Evolutionary conservation across 2,797 vertebrate species (phyloP), one percentile per base, ranked within the genome.

Genomic region (Sebastolobus altivelis): DNA sequence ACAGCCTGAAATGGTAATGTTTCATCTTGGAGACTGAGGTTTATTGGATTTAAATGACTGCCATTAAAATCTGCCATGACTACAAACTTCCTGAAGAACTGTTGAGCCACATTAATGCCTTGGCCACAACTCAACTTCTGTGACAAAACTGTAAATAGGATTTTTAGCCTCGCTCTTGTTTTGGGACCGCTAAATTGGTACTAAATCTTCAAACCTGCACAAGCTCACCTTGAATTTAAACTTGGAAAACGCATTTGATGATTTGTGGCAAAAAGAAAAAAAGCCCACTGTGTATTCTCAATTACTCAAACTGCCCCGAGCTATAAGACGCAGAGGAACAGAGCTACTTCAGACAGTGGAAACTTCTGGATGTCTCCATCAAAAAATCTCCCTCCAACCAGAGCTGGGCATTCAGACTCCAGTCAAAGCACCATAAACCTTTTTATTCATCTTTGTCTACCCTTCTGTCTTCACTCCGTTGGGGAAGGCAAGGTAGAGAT

Each of bases 1-100:
- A 33, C 40, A 33, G 76, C 35, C 49, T 67, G 25, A 56, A 37
- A 76, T 73, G 14, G 25, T 65, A 16, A 55, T 27, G 18, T 60
- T 70, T 77, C 58, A 72, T 80, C 22, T 11, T 11, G 43, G 60
- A 74, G 11, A 33, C 25, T 9, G 11, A n/a, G 69, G 58, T 80
- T 79, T 80, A 83, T 79, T 81, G 66, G 79, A 66, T 85, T 78
- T 81, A 83, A 88, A 89, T 65, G 81, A 84, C 61, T 69, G 63
- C 79, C 79, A 68, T 85, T 84, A 71, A 85, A 80, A 88, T 25
- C 62, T 74, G 63, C 65, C 43, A 54, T 29, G 56, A 66, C 60
- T 18, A 11, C 77, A 80, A 65, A 81, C 68, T 75, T 81, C 13
- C 60, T 37, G 29, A 54, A 71, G 72, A 40, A 72, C 68, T 75